Conservation (phyloP, 2,113 vertebrate species). For the Seriola aureovittata region DNA sequence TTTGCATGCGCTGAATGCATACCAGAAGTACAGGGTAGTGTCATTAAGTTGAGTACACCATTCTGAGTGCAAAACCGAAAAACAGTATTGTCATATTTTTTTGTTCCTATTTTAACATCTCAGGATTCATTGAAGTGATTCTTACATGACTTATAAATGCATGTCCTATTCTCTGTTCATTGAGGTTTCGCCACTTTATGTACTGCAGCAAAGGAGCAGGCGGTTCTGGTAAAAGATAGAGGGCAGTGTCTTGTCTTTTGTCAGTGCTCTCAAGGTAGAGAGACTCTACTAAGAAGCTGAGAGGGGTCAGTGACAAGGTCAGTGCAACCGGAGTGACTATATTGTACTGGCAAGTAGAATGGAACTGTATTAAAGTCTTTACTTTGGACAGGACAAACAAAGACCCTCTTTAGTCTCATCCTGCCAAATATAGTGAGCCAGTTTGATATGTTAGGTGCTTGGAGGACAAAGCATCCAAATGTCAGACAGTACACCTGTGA, state of each 20-base stretch:
- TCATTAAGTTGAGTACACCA: neutral
- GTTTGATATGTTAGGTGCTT: constrained; percentile 21
- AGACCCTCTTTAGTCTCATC: constrained; percentile 13
- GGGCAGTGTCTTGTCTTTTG: neutral
- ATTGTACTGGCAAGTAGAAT: constrained; percentile 1
- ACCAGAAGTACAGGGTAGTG: neutral
- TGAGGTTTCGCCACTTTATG: constrained; percentile 3
- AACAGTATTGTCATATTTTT: neutral
- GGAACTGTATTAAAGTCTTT: constrained; percentile 9
- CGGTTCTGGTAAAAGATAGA: neutral
- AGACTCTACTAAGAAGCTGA: neutral
- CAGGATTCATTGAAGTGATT: neutral
- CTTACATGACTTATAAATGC: neutral
- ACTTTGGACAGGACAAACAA: constrained; percentile 32
- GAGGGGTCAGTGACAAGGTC: constrained; percentile 13
- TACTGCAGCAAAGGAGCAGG: neutral
- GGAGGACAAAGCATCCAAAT: constrained; percentile 52
- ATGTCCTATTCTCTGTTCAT: constrained; percentile 4
- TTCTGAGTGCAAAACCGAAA: neutral
- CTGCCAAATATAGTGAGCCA: constrained; percentile 22
- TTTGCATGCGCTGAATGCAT: neutral
- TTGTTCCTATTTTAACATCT: neutral
- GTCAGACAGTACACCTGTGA: constrained; percentile 54
- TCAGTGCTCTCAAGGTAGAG: constrained; percentile 10
- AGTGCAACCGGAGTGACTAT: constrained; percentile 4